A percentile compares a stretch with the other conserved stretches of the same genome.
Evolutionary conservation across 2,113 vertebrate genomes (phyloP).

Genomic region (Caloenas nicobarica): DNA sequence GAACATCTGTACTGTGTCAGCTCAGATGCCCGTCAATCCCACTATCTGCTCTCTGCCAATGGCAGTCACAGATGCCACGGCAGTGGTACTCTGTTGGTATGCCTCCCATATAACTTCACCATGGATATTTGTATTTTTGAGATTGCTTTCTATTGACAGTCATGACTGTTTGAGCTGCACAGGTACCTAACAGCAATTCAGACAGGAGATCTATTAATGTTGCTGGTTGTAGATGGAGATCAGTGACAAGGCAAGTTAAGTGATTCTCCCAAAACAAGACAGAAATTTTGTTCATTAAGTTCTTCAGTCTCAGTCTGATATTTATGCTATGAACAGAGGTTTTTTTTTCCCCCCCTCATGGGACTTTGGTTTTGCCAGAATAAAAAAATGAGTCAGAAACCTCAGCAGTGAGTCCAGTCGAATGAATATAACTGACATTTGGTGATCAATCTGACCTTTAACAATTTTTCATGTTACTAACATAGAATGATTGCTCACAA

Average conservation of each 20-base stretch:
- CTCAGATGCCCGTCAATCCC: neutral
- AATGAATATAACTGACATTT: constrained; percentile 11
- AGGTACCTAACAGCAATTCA: neutral
- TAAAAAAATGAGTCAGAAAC: neutral
- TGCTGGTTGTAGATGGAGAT: neutral
- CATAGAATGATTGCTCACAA: neutral
- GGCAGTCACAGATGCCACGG: neutral
- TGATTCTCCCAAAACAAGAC: neutral
- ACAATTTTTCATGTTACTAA: neutral
- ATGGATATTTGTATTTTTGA: neutral
- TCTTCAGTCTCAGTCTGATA: neutral
- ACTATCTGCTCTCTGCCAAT: neutral
- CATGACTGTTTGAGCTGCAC: neutral
- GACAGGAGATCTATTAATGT: neutral
- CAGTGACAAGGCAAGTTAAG: neutral
- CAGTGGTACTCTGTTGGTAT: neutral
- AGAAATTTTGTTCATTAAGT: neutral
- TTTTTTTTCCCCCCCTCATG: neutral
- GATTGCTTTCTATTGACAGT: neutral
- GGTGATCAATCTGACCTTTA: neutral
- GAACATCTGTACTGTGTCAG: neutral
- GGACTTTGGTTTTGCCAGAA: neutral
- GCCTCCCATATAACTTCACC: neutral
- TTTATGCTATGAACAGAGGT: neutral
- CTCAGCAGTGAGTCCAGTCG: neutral